Evolutionary conservation across 2,113 vertebrate genomes (phyloP), one percentile per base, ranked within the genome.

Genomic region (Hucho hucho): DNA sequence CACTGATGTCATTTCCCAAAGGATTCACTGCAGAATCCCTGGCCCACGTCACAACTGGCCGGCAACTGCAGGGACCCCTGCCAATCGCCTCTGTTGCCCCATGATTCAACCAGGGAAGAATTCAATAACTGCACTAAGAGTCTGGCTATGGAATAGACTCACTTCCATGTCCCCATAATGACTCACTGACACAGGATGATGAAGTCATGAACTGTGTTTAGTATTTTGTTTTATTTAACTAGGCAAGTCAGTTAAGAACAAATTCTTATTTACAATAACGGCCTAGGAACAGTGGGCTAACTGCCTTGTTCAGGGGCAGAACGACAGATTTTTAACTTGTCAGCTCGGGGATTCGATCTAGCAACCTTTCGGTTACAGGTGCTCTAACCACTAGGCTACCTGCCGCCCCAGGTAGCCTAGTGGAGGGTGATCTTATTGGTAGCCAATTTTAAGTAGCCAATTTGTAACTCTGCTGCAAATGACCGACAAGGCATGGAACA

Each of bases 91-190:
- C 86, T 86, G 83, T 85, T 79, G 78, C 75, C 77, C 67, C 72
- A 75, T 90, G 89, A 90, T 79, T 87, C 74, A 89, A 84, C 14
- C 84, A 32, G 29, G 73, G 69, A 86, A 79, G 81, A 75, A 89
- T 89, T 83, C 83, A 70, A 69, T 56, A 73, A 83, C 76, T 86
- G 82, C 70, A 14, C 4, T 4, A 56, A 46, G 81, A 74, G 85
- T 75, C 84, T 26, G 71, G 18, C 76, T 74, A 74, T 90, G 88
- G 49, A 20, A 56, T 20, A 56, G 49, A 56, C 49, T 56, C 49
- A 56, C 49, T 56, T 56, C 49, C 49, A 56, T 18, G 49, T 56
- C 18, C 16, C 16, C 49, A 56, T 56, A 56, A 16, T 56, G 49
- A 56, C 49, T 56, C 14, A 77, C 82, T 88, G 84, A 91, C 70